These are phyloP conservation scores for Rostrhamus sociabilis DNA, from an alignment of 2,797 vertebrate genomes.

Conservation along the genomic window DNA sequence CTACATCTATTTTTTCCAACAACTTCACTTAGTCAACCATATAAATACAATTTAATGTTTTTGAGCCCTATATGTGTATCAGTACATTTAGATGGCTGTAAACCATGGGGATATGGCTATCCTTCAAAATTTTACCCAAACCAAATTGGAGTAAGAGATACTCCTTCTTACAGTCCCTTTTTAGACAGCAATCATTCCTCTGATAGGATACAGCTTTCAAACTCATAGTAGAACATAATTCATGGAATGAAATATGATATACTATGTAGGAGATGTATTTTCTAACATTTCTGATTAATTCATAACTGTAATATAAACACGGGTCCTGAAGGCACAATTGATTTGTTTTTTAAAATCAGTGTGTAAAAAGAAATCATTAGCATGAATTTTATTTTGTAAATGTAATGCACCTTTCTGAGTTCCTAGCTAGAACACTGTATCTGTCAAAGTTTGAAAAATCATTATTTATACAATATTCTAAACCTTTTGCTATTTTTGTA, in stretches of 20 bases:
- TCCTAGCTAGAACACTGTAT: neutral
- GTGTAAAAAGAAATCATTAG: neutral
- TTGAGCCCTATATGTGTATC: neutral
- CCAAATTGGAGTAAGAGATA: neutral
- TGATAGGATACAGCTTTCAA: neutral
- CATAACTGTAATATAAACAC: neutral
- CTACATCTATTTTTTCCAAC: neutral
- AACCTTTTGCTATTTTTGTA: neutral
- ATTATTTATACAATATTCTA: neutral
- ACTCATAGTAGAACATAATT: neutral
- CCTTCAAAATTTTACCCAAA: neutral
- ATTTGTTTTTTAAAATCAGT: neutral
- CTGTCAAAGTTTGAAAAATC: neutral
- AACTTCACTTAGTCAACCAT: neutral
- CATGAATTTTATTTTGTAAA: neutral
- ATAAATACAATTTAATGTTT: neutral
- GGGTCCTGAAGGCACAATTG: neutral
- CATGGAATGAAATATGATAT: neutral
- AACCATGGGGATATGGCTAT: neutral
- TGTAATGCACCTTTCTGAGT: neutral
- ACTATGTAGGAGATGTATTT: neutral
- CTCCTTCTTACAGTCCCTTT: neutral
- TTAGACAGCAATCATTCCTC: neutral
- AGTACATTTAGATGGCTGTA: neutral
- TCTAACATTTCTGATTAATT: neutral